A percentile compares a stretch with the other conserved stretches of the same genome.
Conservation (phyloP, 2,113 vertebrate genomes). For the Tachuris rubrigastra region DNA sequence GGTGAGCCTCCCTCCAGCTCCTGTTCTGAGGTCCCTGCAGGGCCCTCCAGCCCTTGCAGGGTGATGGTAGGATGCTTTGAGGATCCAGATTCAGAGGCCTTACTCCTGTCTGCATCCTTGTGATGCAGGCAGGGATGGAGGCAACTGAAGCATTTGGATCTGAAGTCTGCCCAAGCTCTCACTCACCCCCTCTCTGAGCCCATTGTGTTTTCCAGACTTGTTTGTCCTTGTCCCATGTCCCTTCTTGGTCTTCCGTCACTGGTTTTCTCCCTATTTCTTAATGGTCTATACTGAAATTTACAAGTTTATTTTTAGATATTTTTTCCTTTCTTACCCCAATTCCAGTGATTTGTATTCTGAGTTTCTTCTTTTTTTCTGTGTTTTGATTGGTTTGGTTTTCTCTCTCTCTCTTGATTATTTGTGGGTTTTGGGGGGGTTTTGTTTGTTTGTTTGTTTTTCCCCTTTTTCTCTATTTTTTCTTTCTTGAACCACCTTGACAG, state of each 20-base stretch:
- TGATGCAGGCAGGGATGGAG: not conserved
- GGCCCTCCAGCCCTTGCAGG: not conserved
- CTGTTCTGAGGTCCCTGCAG: not conserved
- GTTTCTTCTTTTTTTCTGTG: not conserved
- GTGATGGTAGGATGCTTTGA: not conserved
- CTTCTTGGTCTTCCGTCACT: not conserved
- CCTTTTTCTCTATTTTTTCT: not conserved
- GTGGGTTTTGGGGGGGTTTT: too few species aligned
- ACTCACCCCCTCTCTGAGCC: not conserved
- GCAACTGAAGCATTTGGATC: not conserved
- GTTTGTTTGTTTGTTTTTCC: not conserved
- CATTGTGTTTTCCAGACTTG: not conserved
- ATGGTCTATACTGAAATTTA: not conserved
- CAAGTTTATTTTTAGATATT: not conserved
- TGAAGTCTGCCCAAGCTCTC: not conserved
- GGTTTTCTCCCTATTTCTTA: not conserved
- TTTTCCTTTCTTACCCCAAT: rapidly evolving
- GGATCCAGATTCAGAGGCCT: not conserved
- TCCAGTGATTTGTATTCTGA: not conserved
- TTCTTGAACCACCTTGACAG: not conserved
- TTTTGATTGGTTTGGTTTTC: not conserved
- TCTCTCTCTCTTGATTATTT: not conserved
- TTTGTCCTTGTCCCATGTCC: not conserved
- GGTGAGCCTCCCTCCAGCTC: not conserved
- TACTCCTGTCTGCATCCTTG: not conserved